Evolutionary conservation across 1,140 invertebrate genomes (phyloP).

Genomic region (Pachypsylla venusta): DNA sequence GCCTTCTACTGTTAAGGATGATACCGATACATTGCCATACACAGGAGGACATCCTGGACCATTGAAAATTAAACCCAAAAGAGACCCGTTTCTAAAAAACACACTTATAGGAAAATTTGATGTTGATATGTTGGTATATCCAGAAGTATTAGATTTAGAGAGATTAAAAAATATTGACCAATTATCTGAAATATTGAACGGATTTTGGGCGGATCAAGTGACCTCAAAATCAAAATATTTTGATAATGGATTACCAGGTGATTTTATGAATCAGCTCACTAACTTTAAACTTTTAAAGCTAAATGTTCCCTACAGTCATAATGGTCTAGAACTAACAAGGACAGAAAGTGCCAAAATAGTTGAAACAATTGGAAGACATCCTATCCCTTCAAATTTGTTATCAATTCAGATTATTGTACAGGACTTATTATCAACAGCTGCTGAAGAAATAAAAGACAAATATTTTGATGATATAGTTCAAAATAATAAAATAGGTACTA

Average conservation of each 20-base stretch:
- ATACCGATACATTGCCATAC: background rate
- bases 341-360: constrained; percentile 15
- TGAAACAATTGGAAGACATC: constrained; percentile 6
- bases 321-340: constrained; percentile 13
- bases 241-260: background rate
- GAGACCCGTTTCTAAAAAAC: constrained; percentile 28
- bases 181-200: constrained; percentile 7
- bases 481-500: constrained; percentile 12
- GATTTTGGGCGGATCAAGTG: background rate
- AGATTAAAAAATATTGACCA: constrained; percentile 36
- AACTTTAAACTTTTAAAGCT: background rate
- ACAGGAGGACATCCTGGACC: background rate
- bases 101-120: constrained; percentile 30
- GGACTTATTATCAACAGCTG: background rate
- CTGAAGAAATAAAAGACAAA: constrained; percentile 16
- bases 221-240: background rate
- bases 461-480: constrained; percentile 15
- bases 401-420: constrained; percentile 8
- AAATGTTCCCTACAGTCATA: constrained; percentile 7
- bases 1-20: background rate
- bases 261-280: constrained; percentile 12
- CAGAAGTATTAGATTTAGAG: constrained; percentile 37
- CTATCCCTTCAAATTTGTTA: background rate
- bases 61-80: constrained; percentile 18
- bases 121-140: constrained; percentile 30